A percentile compares a stretch with the other conserved stretches of the same genome.
phyloP scores from a whole-genome alignment of 2,888 invertebrate species.

The Alloplasta piceator region DNA sequence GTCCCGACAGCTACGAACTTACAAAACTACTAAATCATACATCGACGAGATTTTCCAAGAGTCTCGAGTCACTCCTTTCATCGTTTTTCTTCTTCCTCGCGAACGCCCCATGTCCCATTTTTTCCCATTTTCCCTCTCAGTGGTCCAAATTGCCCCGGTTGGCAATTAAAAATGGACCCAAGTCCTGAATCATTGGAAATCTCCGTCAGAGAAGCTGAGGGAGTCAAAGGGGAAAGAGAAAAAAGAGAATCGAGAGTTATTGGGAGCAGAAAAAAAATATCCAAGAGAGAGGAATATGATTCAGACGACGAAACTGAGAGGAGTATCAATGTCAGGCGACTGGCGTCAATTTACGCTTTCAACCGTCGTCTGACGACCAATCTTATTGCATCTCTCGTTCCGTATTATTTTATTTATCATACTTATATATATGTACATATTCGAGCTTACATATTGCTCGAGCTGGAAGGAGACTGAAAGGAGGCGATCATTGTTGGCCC shows the following conservation, averaged over 20 bases:
- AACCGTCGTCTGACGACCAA: conserved; percentile 53
- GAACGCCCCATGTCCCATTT: too few species aligned
- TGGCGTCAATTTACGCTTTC: conserved; percentile 60
- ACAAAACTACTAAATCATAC: conserved; percentile 13
- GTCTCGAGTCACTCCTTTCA: too few species aligned
- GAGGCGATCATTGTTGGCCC: conserved; percentile 52
- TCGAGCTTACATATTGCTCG: background rate
- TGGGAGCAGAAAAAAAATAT: conserved; percentile 15
- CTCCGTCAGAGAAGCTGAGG: conserved; percentile 11
- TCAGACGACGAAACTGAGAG: conserved; percentile 50
- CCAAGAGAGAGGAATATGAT: background rate
- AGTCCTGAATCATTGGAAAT: conserved; percentile 48
- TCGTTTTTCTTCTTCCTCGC: conserved; percentile 52
- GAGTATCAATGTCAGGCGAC: conserved; percentile 56
- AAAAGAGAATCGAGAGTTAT: background rate
- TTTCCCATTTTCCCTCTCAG: conserved; percentile 6
- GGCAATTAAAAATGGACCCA: conserved; percentile 32
- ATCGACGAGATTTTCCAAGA: conserved; percentile 52
- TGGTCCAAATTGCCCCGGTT: conserved; percentile 46
- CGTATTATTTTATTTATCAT: conserved; percentile 34
- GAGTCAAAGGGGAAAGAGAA: conserved; percentile 19
- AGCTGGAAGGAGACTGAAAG: conserved; percentile 17
- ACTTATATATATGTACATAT: background rate
- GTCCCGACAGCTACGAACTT: conserved; percentile 38
- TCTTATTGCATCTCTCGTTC: conserved; percentile 43